A percentile compares a stretch with the other conserved stretches of the same genome.
These are phyloP conservation scores for Atrina japonica DNA, from an alignment of 2,888 invertebrate species.

Conservation along the genomic window DNA sequence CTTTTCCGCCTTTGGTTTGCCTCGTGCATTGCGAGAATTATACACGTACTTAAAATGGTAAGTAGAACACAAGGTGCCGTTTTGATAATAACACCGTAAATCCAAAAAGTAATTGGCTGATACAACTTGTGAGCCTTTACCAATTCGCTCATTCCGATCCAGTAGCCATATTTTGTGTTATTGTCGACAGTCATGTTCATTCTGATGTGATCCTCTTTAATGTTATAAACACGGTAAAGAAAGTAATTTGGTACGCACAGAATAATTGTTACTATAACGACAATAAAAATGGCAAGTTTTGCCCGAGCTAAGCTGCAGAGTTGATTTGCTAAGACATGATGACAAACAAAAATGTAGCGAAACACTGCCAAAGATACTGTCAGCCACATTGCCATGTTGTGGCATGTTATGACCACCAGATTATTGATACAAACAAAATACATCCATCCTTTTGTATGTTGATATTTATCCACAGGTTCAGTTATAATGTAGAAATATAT, in stretches of 20 bases:
- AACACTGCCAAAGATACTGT: conserved; percentile 96
- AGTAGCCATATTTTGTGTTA: conserved; percentile 57
- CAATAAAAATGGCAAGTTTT: conserved; percentile 72
- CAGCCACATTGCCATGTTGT: conserved; percentile 95
- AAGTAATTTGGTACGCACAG: conserved; percentile 78
- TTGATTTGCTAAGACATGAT: conserved; percentile 74
- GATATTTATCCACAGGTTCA: conserved; percentile 49
- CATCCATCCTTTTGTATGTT: conserved; percentile 76
- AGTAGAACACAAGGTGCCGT: conserved; percentile 93
- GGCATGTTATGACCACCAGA: conserved; percentile 81
- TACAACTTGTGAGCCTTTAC: conserved; percentile 61
- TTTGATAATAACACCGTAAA: conserved; percentile 96
- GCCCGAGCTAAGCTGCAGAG: conserved; percentile 77
- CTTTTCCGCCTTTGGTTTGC: conserved; percentile 73
- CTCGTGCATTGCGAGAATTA: conserved; percentile 78
- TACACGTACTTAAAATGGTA: conserved; percentile 84
- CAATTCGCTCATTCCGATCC: conserved; percentile 67
- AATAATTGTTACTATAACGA: conserved; percentile 71
- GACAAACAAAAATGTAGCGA: conserved; percentile 86
- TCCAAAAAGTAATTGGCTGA: conserved; percentile 88
- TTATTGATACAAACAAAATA: conserved; percentile 76
- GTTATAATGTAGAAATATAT: conserved; percentile 73
- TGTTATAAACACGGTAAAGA: conserved; percentile 64
- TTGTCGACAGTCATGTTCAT: background rate
- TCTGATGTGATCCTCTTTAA: conserved; percentile 17